Conservation (phyloP, 2,113 vertebrate species). For the Nannobrachium achirus region DNA sequence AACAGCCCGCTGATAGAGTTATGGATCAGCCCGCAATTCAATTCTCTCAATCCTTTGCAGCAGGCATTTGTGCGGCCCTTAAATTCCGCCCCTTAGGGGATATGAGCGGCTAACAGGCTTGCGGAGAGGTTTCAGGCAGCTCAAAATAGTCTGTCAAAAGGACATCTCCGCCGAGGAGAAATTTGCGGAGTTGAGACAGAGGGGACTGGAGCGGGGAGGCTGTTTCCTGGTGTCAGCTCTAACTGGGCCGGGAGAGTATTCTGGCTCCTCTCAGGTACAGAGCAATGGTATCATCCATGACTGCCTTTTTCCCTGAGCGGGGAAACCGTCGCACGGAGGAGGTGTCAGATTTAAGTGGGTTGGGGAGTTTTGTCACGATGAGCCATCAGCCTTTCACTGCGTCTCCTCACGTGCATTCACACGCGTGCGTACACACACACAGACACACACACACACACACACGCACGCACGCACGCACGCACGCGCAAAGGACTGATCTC, state of each 20-base stretch:
- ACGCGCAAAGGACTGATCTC: constrained; percentile 19
- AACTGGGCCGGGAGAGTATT: constrained; percentile 74
- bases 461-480: too few relatives aligned
- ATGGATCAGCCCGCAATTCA: constrained; percentile 65
- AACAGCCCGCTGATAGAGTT: constrained; percentile 51
- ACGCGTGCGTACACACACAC: not conserved
- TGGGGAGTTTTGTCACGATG: constrained; percentile 74
- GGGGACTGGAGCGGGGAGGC: constrained; percentile 60
- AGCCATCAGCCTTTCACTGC: constrained; percentile 66
- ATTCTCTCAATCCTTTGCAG: constrained; percentile 60
- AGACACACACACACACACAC: too few relatives aligned
- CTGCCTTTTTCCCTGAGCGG: constrained; percentile 64
- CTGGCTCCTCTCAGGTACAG: constrained; percentile 70
- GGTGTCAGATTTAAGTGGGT: constrained; percentile 76
- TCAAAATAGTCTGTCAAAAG: constrained; percentile 65
- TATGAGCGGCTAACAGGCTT: constrained; percentile 63
- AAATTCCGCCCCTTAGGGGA: constrained; percentile 68
- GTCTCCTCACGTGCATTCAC: constrained; percentile 25
- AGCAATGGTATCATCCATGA: constrained; percentile 69
- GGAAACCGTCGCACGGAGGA: constrained; percentile 64
- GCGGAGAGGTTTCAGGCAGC: constrained; percentile 48
- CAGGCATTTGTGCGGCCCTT: constrained; percentile 50
- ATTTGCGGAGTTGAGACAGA: constrained; percentile 64
- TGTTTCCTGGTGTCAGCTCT: constrained; percentile 74
- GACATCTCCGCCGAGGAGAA: constrained; percentile 66